phyloP scores from a whole-genome alignment of 1,140 invertebrate genomes.

The Drosophila nasuta region DNA sequence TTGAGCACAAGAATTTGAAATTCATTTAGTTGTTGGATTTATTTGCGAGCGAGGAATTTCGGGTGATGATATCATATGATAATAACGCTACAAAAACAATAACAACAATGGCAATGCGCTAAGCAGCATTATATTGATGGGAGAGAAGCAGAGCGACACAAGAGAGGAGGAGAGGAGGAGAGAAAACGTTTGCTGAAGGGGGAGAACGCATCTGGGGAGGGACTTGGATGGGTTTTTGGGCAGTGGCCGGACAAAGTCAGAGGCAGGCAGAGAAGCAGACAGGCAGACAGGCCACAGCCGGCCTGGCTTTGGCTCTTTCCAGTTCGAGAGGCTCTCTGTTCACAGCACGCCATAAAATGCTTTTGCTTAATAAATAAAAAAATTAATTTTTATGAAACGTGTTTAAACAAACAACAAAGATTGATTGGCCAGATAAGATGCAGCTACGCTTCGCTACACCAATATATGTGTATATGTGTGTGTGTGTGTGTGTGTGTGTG shows the following conservation, averaged over 20 bases:
- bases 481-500: background rate
- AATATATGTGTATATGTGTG: background rate
- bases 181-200: constrained; percentile 41
- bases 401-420: constrained; percentile 83
- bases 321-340: constrained; percentile 34
- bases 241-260: constrained; percentile 15
- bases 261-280: no score
- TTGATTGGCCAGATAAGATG: constrained; percentile 82
- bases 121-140: constrained; percentile 25
- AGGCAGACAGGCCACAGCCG: constrained; percentile 3
- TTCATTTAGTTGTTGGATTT: constrained; percentile 81
- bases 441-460: constrained; percentile 64
- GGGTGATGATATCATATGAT: constrained; percentile 83
- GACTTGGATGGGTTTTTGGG: constrained; percentile 24
- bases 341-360: constrained; percentile 79
- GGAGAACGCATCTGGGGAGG: constrained; percentile 44
- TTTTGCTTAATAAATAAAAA: constrained; percentile 82
- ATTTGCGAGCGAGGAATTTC: constrained; percentile 81
- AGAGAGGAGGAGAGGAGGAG: constrained; percentile 14
- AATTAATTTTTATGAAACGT: constrained; percentile 83
- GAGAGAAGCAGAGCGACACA: constrained; percentile 1
- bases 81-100: constrained; percentile 67
- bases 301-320: constrained; percentile 27
- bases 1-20: constrained; percentile 72
- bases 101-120: constrained; percentile 36